Evolutionary conservation across 2,113 vertebrate genomes (phyloP).

Genomic region (Brachirus orientalis): DNA sequence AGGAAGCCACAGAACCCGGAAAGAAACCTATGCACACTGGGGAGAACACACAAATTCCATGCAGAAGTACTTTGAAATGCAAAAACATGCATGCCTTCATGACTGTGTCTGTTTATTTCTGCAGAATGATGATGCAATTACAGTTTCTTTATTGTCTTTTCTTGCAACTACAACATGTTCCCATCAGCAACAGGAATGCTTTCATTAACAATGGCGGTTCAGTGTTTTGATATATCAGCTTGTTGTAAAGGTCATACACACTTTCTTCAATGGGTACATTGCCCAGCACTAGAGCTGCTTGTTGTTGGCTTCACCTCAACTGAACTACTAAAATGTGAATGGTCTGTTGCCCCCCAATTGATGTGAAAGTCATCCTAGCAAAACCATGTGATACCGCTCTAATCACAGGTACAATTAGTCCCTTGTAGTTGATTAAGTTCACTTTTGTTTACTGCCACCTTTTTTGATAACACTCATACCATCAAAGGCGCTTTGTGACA

Average conservation of each 20-base stretch:
- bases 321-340: neutral
- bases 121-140: slow-evolving; percentile 20
- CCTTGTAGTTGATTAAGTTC: slow-evolving; percentile 21
- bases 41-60: too few species aligned
- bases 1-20: too few species aligned
- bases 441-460: slow-evolving; percentile 2
- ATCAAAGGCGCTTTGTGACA: too few species aligned
- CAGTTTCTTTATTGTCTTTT: slow-evolving; percentile 11
- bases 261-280: slow-evolving; percentile 1
- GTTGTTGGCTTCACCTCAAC: slow-evolving; percentile 7
- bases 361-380: slow-evolving; percentile 5
- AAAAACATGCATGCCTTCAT: slow-evolving; percentile 32
- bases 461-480: slow-evolving; percentile 6
- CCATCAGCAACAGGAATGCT: slow-evolving; percentile 3
- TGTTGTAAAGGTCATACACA: slow-evolving; percentile 2
- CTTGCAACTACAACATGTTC: slow-evolving; percentile 5
- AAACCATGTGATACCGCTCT: neutral
- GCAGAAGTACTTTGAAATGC: too few species aligned
- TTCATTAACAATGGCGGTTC: neutral
- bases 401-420: slow-evolving; percentile 11
- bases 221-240: neutral
- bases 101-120: slow-evolving; percentile 24
- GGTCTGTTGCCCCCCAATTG: neutral
- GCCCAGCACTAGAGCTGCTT: slow-evolving; percentile 1
- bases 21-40: too few species aligned